phyloP scores from a whole-genome alignment of 30 jellyfish, hydroid and myxozoan species.

The Cassiopea xamachana region DNA sequence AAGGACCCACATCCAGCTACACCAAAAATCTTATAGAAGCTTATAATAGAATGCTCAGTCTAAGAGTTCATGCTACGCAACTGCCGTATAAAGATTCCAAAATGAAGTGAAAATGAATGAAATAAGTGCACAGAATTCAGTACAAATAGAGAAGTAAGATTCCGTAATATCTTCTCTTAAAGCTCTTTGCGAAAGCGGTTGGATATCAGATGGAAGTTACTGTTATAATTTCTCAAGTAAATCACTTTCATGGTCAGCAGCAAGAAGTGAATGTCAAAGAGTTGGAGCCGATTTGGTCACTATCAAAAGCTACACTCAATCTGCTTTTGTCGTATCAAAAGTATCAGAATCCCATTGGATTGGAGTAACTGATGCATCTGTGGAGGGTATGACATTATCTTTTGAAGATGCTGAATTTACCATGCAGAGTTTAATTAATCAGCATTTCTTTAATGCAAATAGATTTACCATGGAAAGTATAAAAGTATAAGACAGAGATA shows the following conservation, averaged over 20 bases:
- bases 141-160: too few relatives aligned
- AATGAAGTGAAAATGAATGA: too few relatives aligned
- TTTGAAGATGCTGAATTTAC: neutral
- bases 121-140: neutral
- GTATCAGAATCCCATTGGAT: neutral
- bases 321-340: neutral
- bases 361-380: neutral
- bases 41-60: too few relatives aligned
- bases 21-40: too few relatives aligned
- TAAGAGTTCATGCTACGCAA: too few relatives aligned
- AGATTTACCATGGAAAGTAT: too few relatives aligned
- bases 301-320: neutral
- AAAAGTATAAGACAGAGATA: too few relatives aligned
- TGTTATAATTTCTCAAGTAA: neutral
- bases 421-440: too few relatives aligned
- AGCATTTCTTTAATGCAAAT: too few relatives aligned
- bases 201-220: neutral
- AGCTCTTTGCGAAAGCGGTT: neutral
- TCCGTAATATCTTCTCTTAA: neutral
- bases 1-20: too few relatives aligned
- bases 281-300: neutral
- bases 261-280: neutral
- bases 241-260: neutral
- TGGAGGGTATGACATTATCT: neutral
- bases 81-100: neutral